A percentile compares a stretch with the other conserved stretches of the same genome.
These are phyloP conservation scores for Sphenodon punctatus DNA, from an alignment of 2,797 vertebrate genomes.

Conservation along the genomic window DNA sequence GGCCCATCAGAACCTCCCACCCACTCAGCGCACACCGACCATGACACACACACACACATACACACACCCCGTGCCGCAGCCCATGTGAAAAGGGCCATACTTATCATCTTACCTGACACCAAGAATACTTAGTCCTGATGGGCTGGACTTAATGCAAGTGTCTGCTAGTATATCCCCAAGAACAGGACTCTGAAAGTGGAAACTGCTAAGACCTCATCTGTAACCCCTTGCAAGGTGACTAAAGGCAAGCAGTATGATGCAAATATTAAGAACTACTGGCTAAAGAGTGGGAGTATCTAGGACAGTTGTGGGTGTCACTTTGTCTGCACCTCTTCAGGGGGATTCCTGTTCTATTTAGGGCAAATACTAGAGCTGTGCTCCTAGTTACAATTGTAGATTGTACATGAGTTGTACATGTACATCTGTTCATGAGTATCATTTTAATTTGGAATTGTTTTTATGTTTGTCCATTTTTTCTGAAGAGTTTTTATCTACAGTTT, in stretches of 20 bases:
- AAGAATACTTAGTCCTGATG: neutral
- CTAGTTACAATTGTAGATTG: too few species aligned
- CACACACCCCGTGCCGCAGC: too few species aligned
- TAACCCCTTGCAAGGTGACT: too few species aligned
- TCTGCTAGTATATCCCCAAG: neutral
- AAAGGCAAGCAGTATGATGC: neutral
- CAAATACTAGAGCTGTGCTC: neutral
- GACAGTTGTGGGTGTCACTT: neutral
- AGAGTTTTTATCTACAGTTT: too few species aligned
- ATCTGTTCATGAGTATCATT: too few species aligned
- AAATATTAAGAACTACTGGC: neutral
- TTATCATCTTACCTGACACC: neutral
- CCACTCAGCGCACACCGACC: too few species aligned
- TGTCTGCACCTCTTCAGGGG: neutral
- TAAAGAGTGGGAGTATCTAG: neutral
- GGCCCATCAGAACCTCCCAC: too few species aligned
- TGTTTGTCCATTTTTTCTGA: too few species aligned
- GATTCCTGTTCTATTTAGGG: neutral
- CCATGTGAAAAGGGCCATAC: neutral
- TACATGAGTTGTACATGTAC: too few species aligned
- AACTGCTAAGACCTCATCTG: neutral
- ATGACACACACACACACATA: too few species aligned
- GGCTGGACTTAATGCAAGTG: neutral
- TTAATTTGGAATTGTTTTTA: too few species aligned
- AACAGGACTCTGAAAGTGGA: neutral